phyloP scores from a whole-genome alignment of 1,140 invertebrate genomes.

The Drosophila mayri region DNA sequence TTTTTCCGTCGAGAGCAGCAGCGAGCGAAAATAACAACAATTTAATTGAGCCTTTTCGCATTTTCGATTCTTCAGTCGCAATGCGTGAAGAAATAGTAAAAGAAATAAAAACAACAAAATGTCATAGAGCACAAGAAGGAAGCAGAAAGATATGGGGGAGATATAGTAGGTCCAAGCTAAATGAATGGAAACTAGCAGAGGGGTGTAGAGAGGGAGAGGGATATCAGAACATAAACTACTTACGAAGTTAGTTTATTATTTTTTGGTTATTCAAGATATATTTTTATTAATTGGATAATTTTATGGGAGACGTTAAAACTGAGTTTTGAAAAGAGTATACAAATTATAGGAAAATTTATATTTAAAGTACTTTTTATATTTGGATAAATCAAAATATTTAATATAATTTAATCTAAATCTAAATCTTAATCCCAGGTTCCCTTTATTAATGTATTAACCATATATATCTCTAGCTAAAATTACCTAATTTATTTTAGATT shows the following conservation, averaged over 20 bases:
- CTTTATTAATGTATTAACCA: background rate
- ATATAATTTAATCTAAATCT: too few relatives aligned
- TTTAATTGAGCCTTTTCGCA: constrained; percentile 75
- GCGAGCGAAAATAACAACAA: constrained; percentile 48
- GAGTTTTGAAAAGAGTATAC: background rate
- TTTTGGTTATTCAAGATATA: background rate
- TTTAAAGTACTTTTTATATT: too few relatives aligned
- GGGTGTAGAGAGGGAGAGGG: too few relatives aligned
- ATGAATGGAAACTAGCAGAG: constrained; percentile 10
- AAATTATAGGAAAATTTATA: too few relatives aligned
- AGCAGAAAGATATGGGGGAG: constrained; percentile 11
- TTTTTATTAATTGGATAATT: background rate
- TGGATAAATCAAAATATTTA: too few relatives aligned
- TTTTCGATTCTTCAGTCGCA: constrained; percentile 67
- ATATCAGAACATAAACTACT: background rate
- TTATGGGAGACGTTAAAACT: background rate
- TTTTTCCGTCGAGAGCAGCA: constrained; percentile 14
- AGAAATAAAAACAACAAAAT: constrained; percentile 35
- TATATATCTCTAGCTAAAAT: background rate
- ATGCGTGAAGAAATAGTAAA: constrained; percentile 54
- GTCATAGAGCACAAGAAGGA: constrained; percentile 55
- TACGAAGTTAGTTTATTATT: background rate
- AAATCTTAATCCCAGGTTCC: too few relatives aligned
- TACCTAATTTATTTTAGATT: background rate
- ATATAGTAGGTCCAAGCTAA: constrained; percentile 48